Evolutionary conservation across 2,888 invertebrate genomes (phyloP), one percentile per base, ranked within the genome.

Genomic region (Lochmaea capreae): DNA sequence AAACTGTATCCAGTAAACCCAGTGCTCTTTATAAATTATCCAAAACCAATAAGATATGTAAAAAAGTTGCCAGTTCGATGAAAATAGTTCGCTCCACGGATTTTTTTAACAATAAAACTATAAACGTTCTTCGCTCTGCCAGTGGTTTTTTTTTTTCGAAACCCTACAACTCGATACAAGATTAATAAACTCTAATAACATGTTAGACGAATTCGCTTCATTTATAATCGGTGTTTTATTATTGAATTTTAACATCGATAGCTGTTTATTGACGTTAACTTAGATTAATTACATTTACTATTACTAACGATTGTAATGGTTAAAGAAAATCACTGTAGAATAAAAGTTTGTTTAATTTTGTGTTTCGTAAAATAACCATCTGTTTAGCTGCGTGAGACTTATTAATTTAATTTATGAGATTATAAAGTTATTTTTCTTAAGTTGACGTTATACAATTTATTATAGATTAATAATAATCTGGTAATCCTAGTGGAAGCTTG

Each of bases 221-320:
- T 74, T 71, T 67, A 74, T 74, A 65, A 74, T 68, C 33, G 6
- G 58, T 33, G 61, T 72, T 65, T 54, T 49, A 71, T 65, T 73
- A 77, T 77, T 75, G 78, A 79, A 74, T 77, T 61, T 70, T 71
- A 70, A 72, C 59, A 65, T 57, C 46, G 42, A 72, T 71, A 67
- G 59, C 42, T 73, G 77, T 80, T 74, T 78, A 77, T 77, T 75
- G 79, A 76, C 73, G 73, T 72, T 61, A 75, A 72, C 74, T 77
- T n/a, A 76, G 75, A 79, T 80, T 77, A 75, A 80, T 79, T 76
- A 72, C 61, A 71, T 70, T 57, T 73, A 70, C 62, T 67, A 79
- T 79, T 77, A 72, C 58, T 65, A 69, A 67, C 62, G 74, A 69
- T 57, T 66, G n/a, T 65, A 68, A 67, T 66, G 63, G 54, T 22